phyloP scores from a whole-genome alignment of 2,888 invertebrate genomes.

The Pasiphila rectangulata region DNA sequence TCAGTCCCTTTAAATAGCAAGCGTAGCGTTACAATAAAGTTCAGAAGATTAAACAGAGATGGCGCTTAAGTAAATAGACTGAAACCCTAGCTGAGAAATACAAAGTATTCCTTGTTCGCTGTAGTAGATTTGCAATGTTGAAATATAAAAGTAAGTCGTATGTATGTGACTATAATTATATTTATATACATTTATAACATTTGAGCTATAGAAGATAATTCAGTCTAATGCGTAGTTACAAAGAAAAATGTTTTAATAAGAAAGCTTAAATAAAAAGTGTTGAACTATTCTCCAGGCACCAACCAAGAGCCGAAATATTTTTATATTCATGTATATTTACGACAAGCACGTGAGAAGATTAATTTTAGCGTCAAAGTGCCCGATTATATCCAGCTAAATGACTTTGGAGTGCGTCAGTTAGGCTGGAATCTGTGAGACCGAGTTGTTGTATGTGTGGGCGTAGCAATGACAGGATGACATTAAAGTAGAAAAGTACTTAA shows the following conservation, averaged over 20 bases:
- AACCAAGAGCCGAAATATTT: constrained; percentile 47
- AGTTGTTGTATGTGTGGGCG: too few species aligned
- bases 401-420: constrained; percentile 46
- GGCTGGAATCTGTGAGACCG: constrained; percentile 11
- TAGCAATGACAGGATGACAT: not conserved
- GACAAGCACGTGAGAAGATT: constrained; percentile 49
- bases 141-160: not conserved
- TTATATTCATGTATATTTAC: constrained; percentile 48
- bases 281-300: constrained; percentile 10
- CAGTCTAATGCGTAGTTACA: not conserved
- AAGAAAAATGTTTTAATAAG: not conserved
- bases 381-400: constrained; percentile 38
- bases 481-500: too few species aligned
- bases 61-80: constrained; percentile 23
- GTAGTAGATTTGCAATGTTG: not conserved
- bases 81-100: not conserved
- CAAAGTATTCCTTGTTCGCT: not conserved
- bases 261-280: not conserved
- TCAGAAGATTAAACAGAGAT: constrained; percentile 25
- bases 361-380: constrained; percentile 42
- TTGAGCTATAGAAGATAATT: not conserved
- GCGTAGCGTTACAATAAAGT: constrained; percentile 13
- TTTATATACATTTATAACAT: too few species aligned
- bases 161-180: too few species aligned
- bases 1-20: constrained; percentile 15